Evolutionary conservation across 2,113 vertebrate genomes (phyloP).

Genomic region (Ceuthmochares aereus): DNA sequence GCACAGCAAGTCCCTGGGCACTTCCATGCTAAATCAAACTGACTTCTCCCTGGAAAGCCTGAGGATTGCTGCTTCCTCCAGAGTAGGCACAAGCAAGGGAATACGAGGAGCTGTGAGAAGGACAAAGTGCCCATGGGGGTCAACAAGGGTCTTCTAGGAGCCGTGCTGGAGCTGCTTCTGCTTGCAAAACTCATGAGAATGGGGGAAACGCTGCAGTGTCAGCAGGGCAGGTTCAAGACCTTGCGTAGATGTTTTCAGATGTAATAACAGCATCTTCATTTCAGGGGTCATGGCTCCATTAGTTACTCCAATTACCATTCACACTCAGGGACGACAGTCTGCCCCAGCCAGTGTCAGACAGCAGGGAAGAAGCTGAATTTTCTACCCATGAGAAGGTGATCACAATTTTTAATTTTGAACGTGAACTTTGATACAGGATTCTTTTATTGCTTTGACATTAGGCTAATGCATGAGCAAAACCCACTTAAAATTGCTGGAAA

Average conservation of each 20-base stretch:
- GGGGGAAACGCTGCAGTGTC: neutral
- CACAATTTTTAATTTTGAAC: neutral
- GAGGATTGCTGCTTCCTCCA: neutral
- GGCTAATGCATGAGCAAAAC: neutral
- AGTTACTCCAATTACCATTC: neutral
- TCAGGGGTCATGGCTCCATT: neutral
- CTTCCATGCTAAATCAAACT: neutral
- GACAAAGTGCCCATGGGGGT: neutral
- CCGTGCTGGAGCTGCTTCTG: neutral
- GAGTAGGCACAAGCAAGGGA: neutral
- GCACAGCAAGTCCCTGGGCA: neutral
- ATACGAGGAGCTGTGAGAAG: accelerated
- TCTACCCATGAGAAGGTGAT: neutral
- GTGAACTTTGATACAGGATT: neutral
- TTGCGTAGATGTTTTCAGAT: neutral
- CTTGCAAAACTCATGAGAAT: neutral
- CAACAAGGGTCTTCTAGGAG: neutral
- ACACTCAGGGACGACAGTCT: neutral
- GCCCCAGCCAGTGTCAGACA: neutral
- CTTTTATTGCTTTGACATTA: neutral
- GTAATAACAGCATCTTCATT: neutral
- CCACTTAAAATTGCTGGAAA: neutral
- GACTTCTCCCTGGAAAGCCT: neutral
- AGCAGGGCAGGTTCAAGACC: neutral
- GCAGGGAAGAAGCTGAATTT: neutral